Conservation (phyloP, 2,888 invertebrate species). For the Hemaris fuciformis region DNA sequence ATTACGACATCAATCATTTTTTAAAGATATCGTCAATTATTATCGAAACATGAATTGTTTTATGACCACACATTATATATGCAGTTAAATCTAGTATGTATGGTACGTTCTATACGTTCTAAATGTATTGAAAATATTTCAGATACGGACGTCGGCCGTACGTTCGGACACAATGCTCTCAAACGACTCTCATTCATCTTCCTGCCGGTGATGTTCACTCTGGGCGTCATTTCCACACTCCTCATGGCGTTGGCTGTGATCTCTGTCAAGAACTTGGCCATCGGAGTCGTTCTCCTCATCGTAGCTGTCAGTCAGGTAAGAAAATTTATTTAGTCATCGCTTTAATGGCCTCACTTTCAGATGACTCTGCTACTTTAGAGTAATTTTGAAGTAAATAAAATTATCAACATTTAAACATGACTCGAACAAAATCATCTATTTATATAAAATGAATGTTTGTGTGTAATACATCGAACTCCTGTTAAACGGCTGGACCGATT, state of each 20-base stretch:
- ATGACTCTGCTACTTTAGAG: no score
- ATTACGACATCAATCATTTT: no score
- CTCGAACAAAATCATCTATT: neutral
- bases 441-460: no score
- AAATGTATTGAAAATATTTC: constrained; percentile 27
- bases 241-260: constrained; percentile 86
- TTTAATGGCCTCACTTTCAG: neutral
- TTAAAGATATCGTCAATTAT: no score
- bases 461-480: no score
- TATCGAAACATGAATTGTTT: neutral
- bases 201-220: constrained; percentile 88
- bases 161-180: constrained; percentile 87
- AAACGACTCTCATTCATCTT: constrained; percentile 86
- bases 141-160: constrained; percentile 81
- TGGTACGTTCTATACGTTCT: neutral
- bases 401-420: neutral
- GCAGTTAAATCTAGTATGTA: neutral
- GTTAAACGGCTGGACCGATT: no score
- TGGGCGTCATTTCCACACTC: constrained; percentile 88
- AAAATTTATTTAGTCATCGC: neutral
- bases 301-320: constrained; percentile 82
- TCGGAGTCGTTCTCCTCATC: constrained; percentile 84
- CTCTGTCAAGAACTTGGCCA: constrained; percentile 87
- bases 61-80: neutral
- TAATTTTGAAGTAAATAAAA: neutral